A percentile compares a stretch with the other conserved stretches of the same genome.
These are phyloP conservation scores for Drosophila baimaii DNA, from an alignment of 1,140 invertebrate genomes.

Conservation along the genomic window DNA sequence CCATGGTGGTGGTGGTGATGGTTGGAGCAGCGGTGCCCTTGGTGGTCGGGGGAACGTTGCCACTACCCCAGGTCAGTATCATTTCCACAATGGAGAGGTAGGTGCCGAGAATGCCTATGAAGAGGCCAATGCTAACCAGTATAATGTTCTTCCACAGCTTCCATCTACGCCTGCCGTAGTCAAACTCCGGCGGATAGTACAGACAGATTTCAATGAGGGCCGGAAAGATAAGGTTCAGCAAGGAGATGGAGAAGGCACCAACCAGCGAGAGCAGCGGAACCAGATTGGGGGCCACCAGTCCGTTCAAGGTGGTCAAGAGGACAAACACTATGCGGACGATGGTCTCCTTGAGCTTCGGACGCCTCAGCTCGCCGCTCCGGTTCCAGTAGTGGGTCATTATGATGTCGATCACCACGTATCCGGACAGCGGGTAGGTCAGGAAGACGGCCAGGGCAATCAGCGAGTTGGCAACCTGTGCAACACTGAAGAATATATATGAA, in stretches of 20 bases:
- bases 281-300: slow-evolving; percentile 36
- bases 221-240: slow-evolving; percentile 59
- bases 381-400: slow-evolving; percentile 34
- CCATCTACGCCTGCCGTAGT: slow-evolving; percentile 31
- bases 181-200: slow-evolving; percentile 8
- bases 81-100: slow-evolving; percentile 8
- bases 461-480: neutral
- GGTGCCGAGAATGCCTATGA: slow-evolving; percentile 19
- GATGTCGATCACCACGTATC: slow-evolving; percentile 57
- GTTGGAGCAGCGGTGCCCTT: neutral
- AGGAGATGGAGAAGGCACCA: slow-evolving; percentile 49
- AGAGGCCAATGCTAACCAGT: slow-evolving; percentile 11
- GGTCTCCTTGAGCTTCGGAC: slow-evolving; percentile 22
- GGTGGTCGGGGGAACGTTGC: no score
- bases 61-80: neutral
- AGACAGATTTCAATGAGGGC: slow-evolving; percentile 48
- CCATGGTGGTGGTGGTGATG: neutral
- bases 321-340: slow-evolving; percentile 24
- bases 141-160: slow-evolving; percentile 44
- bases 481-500: neutral
- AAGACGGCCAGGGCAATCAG: slow-evolving; percentile 32
- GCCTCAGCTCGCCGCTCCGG: neutral
- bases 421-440: slow-evolving; percentile 41
- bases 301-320: slow-evolving; percentile 35
- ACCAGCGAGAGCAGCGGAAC: slow-evolving; percentile 38